A percentile compares a stretch with the other conserved stretches of the same genome.
Conservation (phyloP, 2,888 invertebrate genomes). For the Perizoma affinitatum region DNA sequence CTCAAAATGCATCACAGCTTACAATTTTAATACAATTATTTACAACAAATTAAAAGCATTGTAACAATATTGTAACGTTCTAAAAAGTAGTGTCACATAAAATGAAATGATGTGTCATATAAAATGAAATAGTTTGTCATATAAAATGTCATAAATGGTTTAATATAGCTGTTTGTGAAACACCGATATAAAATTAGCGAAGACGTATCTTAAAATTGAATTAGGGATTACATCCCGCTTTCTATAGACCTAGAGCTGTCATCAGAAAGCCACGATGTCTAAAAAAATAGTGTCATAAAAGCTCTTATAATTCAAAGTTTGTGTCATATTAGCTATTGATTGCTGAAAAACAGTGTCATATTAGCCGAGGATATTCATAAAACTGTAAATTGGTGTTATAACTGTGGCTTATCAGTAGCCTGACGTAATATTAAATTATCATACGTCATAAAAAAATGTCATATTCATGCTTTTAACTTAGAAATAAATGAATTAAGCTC, state of each 20-base stretch:
- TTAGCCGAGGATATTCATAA: too few species aligned
- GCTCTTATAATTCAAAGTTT: background rate
- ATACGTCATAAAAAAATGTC: constrained; percentile 54
- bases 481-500: constrained; percentile 37
- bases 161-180: too few species aligned
- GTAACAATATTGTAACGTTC: constrained; percentile 15
- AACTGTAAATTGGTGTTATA: too few species aligned
- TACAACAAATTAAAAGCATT: constrained; percentile 43
- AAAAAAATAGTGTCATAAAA: too few species aligned
- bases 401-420: too few species aligned
- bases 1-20: constrained; percentile 52
- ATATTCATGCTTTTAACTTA: constrained; percentile 36
- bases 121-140: constrained; percentile 34
- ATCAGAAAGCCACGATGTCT: too few species aligned
- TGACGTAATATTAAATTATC: constrained; percentile 3
- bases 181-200: too few species aligned
- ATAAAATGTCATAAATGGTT: constrained; percentile 51
- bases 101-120: constrained; percentile 13
- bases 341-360: too few species aligned
- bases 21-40: constrained; percentile 45
- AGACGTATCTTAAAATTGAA: too few species aligned
- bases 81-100: constrained; percentile 7
- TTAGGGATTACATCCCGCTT: too few species aligned
- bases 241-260: too few species aligned
- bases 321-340: too few species aligned